These are phyloP conservation scores for Tillus elongatus DNA, from an alignment of 2,888 invertebrate genomes.

Conservation along the genomic window DNA sequence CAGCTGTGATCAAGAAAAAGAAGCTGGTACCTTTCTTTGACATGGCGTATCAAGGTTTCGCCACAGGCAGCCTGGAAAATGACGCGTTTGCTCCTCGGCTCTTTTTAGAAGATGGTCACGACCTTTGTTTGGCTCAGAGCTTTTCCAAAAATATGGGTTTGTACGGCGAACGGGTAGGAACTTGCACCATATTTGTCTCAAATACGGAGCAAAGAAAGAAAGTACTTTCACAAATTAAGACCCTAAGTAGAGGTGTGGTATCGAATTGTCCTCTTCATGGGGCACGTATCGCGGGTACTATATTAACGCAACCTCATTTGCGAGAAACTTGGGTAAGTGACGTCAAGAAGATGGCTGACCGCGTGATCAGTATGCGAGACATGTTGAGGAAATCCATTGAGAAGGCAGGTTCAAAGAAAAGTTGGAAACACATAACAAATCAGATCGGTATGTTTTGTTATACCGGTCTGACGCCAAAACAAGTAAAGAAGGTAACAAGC, in stretches of 20 bases:
- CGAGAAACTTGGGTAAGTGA: constrained; percentile 45
- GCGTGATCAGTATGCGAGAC: constrained; percentile 53
- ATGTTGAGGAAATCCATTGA: constrained; percentile 47
- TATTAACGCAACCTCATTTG: constrained; percentile 47
- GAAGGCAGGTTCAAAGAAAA: constrained; percentile 48
- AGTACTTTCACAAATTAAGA: constrained; percentile 54
- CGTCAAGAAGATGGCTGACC: constrained; percentile 65
- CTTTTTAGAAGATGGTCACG: constrained; percentile 52
- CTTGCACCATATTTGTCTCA: constrained; percentile 47
- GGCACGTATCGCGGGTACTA: constrained; percentile 50
- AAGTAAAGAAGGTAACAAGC: constrained; percentile 51
- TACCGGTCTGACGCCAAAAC: constrained; percentile 53
- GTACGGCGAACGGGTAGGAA: constrained; percentile 57
- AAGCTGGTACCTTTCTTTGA: constrained; percentile 55
- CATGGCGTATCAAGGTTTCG: constrained; percentile 60
- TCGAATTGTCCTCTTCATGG: constrained; percentile 61
- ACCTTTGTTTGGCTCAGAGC: constrained; percentile 52
- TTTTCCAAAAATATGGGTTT: constrained; percentile 63
- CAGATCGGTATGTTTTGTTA: constrained; percentile 68
- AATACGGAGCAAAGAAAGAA: constrained; percentile 49
- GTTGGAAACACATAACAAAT: constrained; percentile 59
- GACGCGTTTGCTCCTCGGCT: constrained; percentile 50
- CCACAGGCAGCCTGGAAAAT: constrained; percentile 47
- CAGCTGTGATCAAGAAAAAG: constrained; percentile 46
- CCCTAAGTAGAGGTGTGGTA: constrained; percentile 55